Evolutionary conservation across 2,888 invertebrate species (phyloP), one percentile per base, ranked within the genome.

Genomic region (Abscondita cerata): DNA sequence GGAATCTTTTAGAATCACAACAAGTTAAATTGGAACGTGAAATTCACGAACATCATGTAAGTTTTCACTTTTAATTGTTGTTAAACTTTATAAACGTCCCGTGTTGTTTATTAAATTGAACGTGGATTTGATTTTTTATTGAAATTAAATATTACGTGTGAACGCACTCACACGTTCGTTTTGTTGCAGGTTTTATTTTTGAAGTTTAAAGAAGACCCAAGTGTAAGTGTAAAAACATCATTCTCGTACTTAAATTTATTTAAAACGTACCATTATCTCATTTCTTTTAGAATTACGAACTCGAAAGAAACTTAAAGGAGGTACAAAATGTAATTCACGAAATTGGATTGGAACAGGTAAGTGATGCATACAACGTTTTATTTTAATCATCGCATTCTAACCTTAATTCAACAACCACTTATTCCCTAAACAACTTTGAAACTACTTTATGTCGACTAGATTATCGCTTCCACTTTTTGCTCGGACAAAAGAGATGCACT

Each of bases 301-400:
- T 80, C 18, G 76, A 77, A 67, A 73, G 73, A 48, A 72, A 76
- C 67, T 72, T 80, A 50, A 69, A 73, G 58, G 72, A 75, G 59
- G 75, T 77, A n/a, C 78, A 80, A 65, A 75, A 77, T 62, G 72
- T 77, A 52, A 80, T 81, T 50, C 70, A 80, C 52, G 68, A 70
- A 47, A 73, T 79, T 47, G 81, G 80, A 40, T 68, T 79, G 52
- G 76, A 77, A 68, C 81, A 81, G 77, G 80, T 80, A 73, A 69
- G 66, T 34, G 40, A 5, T 47, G 46, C 12, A 31, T 19, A 18
- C 11, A 38, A 6, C 16, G 11, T 11, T 41, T 15, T 41, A 36
- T 36, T 57, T 54, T 46, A 8, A 11, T 44, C 46, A 44, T n/a
- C 19, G 16, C 18, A 52, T 58, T 58, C 44, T 59, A 53, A 59